Percentiles rank a stretch among this genome's conserved stretches.
Conservation (phyloP, 2,113 vertebrate genomes). For the Nerophis lumbriciformis region DNA sequence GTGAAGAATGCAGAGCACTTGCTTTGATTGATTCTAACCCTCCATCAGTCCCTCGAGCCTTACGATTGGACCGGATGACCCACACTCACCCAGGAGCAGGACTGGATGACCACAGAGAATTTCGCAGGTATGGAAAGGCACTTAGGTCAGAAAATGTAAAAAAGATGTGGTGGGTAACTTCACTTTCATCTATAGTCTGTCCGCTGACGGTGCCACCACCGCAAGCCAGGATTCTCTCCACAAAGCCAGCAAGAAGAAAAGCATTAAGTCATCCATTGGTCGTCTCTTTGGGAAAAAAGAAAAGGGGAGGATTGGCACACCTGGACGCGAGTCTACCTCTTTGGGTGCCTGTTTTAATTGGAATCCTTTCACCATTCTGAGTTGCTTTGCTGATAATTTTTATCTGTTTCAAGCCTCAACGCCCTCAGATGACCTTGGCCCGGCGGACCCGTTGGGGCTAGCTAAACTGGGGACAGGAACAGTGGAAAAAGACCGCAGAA, state of each 20-base stretch:
- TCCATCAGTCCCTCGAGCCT: slow-evolving; percentile 81
- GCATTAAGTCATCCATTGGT: slow-evolving; percentile 92
- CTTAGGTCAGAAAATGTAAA: too few relatives aligned
- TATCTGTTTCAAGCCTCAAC: slow-evolving; percentile 75
- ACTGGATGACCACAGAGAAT: slow-evolving; percentile 83
- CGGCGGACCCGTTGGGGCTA: slow-evolving; percentile 81
- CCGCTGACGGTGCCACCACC: slow-evolving; percentile 72
- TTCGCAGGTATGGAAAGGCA: slow-evolving; percentile 72
- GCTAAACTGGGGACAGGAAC: slow-evolving; percentile 82
- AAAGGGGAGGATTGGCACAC: slow-evolving; percentile 82
- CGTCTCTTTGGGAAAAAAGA: slow-evolving; percentile 93
- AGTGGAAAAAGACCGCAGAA: slow-evolving; percentile 85
- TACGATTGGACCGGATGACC: slow-evolving; percentile 84
- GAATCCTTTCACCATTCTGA: neutral
- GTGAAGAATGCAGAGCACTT: slow-evolving; percentile 76
- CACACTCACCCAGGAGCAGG: slow-evolving; percentile 83
- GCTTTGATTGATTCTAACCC: slow-evolving; percentile 81
- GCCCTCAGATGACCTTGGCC: slow-evolving; percentile 82
- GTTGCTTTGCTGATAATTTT: neutral
- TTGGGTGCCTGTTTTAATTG: slow-evolving; percentile 66
- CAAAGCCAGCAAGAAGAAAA: slow-evolving; percentile 93
- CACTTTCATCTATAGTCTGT: slow-evolving; percentile 58
- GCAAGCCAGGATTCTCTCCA: slow-evolving; percentile 86
- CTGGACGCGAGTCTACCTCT: slow-evolving; percentile 80
- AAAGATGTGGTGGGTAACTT: neutral